Evolutionary conservation across 2,888 invertebrate species (phyloP).

Genomic region (Chymomyza procnemis): DNA sequence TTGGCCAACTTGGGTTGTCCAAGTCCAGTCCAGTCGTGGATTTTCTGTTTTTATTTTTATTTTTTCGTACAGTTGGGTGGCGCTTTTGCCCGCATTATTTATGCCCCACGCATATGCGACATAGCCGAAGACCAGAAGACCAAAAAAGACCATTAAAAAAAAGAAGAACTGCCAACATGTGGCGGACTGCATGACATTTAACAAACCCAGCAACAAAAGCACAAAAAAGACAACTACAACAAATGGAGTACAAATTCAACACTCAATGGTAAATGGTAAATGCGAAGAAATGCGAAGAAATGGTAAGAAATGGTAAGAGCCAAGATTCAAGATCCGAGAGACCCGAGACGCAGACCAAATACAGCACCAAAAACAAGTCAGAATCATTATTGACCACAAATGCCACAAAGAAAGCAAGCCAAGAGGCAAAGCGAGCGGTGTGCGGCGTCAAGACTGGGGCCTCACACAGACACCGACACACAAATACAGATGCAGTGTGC

Average conservation of each 20-base stretch:
- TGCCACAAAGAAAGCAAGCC: constrained; percentile 60
- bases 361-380: constrained; percentile 29
- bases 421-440: constrained; percentile 2
- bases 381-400: constrained; percentile 74
- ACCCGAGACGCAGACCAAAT: constrained; percentile 10
- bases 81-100: constrained; percentile 40
- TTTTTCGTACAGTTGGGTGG: constrained; percentile 1
- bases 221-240: constrained; percentile 26
- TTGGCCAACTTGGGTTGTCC: neutral
- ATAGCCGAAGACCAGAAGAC: neutral
- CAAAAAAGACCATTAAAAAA: neutral
- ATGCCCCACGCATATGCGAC: constrained; percentile 43
- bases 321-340: neutral
- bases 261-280: neutral
- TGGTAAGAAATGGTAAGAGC: neutral
- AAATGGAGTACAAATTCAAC: constrained; percentile 9
- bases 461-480: constrained; percentile 27
- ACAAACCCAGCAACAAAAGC: too few relatives aligned
- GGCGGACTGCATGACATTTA: neutral
- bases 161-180: constrained; percentile 4
- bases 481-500: constrained; percentile 25
- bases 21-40: neutral
- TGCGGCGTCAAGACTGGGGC: constrained; percentile 38
- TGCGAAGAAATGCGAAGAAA: neutral
- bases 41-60: too few relatives aligned